Conservation (phyloP, 2,797 vertebrate species). For the Cynodonichthys magdalenae region DNA sequence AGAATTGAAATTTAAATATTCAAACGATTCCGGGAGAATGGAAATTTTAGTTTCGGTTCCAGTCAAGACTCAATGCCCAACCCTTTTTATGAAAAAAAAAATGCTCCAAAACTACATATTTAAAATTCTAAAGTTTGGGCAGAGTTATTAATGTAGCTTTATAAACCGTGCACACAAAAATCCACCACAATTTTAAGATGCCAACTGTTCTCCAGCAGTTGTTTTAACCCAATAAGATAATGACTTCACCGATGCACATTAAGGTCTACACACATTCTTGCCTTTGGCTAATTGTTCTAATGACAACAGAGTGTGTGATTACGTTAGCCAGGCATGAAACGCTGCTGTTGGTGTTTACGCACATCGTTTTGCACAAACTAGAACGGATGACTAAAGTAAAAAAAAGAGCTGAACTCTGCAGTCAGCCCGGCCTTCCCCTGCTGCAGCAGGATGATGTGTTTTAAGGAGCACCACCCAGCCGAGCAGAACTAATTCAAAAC, state of each 20-base stretch:
- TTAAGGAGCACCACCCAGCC: constrained; percentile 58
- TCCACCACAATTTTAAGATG: too few relatives aligned
- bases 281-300: constrained; percentile 52
- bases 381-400: constrained; percentile 34
- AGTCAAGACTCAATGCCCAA: too few relatives aligned
- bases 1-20: too few relatives aligned
- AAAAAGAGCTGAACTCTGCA: constrained; percentile 50
- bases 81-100: too few relatives aligned
- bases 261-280: constrained; percentile 28
- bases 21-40: too few relatives aligned
- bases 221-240: too few relatives aligned
- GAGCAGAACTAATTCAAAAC: constrained; percentile 70
- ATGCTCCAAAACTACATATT: too few relatives aligned
- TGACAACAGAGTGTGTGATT: constrained; percentile 33
- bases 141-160: too few relatives aligned
- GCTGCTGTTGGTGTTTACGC: constrained; percentile 50
- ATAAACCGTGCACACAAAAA: too few relatives aligned
- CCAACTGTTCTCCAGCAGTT: too few relatives aligned
- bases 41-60: too few relatives aligned
- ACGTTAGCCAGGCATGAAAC: constrained; percentile 47
- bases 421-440: constrained; percentile 42
- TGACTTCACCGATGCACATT: constrained; percentile 34
- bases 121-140: too few relatives aligned
- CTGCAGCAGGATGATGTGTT: constrained; percentile 55
- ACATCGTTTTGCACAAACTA: constrained; percentile 56